Percentiles rank a stretch among this genome's conserved stretches.
Conservation (phyloP, 23 tunicate species). For the Ascidia mentula region DNA sequence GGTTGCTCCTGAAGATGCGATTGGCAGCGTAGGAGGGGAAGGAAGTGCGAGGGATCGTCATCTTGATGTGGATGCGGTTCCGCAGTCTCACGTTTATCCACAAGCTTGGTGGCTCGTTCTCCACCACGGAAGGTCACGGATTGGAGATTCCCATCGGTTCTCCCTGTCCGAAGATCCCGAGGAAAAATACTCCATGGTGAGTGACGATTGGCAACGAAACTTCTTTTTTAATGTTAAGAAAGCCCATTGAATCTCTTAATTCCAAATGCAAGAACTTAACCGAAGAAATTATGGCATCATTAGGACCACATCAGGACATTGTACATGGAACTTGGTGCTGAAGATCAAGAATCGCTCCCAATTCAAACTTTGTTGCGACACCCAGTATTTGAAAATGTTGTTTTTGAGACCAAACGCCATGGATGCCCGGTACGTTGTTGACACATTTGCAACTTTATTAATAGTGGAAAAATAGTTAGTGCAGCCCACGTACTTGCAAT, state of each 20-base stretch:
- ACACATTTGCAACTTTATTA: too few species aligned
- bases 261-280: too few species aligned
- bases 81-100: slow-evolving; percentile 31
- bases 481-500: too few species aligned
- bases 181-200: slow-evolving; percentile 59
- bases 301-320: slow-evolving; percentile 43
- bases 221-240: too few species aligned
- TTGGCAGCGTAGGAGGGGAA: neutral
- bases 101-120: slow-evolving; percentile 78
- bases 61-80: slow-evolving; percentile 55
- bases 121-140: slow-evolving; percentile 76
- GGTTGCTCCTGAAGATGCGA: slow-evolving; percentile 34
- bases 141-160: slow-evolving; percentile 79
- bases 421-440: slow-evolving; percentile 40
- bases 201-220: too few species aligned
- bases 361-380: slow-evolving; percentile 64
- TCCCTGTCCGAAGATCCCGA: slow-evolving; percentile 70
- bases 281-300: too few species aligned
- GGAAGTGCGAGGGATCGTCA: neutral
- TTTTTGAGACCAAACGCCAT: slow-evolving; percentile 42
- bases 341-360: slow-evolving; percentile 28
- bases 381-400: slow-evolving; percentile 61
- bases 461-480: too few species aligned
- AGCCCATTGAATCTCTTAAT: too few species aligned
- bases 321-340: slow-evolving; percentile 51